Conservation (phyloP, 2,888 invertebrate species). For the Nomada fabriciana region DNA sequence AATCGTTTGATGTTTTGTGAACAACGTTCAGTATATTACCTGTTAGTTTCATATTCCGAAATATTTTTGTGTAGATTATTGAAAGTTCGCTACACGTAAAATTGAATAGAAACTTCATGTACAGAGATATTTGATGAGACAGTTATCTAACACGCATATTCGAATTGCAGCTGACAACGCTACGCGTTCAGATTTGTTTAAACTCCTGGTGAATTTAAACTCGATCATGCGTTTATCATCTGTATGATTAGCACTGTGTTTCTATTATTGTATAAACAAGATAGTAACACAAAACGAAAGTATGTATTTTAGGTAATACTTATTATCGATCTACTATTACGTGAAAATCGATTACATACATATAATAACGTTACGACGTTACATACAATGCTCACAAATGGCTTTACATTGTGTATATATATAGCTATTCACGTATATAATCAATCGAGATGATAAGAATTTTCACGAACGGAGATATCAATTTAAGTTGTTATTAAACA, state of each 20-base stretch:
- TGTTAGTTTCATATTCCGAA: constrained; percentile 6
- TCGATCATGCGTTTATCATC: not conserved
- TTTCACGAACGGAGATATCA: no score
- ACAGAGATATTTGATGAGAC: not conserved
- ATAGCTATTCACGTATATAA: no score
- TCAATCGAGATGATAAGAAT: not conserved
- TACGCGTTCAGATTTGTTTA: constrained; percentile 8
- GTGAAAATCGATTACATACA: not conserved
- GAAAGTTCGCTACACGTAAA: not conserved
- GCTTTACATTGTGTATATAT: not conserved
- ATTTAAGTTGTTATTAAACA: no score
- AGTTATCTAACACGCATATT: constrained; percentile 16
- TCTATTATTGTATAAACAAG: not conserved
- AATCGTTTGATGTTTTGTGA: not conserved
- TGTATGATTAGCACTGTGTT: not conserved
- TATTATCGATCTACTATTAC: constrained; percentile 19
- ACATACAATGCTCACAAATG: not conserved
- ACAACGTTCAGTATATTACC: not conserved
- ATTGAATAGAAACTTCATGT: not conserved
- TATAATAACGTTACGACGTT: constrained; percentile 21
- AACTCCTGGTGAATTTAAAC: not conserved
- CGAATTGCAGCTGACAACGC: not conserved
- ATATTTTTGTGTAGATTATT: not conserved
- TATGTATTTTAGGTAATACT: constrained; percentile 3
- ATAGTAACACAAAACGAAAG: not conserved